Percentiles rank a stretch among this genome's conserved stretches.
phyloP scores from a whole-genome alignment of 2,113 vertebrate genomes.

The Steatornis caripensis region DNA sequence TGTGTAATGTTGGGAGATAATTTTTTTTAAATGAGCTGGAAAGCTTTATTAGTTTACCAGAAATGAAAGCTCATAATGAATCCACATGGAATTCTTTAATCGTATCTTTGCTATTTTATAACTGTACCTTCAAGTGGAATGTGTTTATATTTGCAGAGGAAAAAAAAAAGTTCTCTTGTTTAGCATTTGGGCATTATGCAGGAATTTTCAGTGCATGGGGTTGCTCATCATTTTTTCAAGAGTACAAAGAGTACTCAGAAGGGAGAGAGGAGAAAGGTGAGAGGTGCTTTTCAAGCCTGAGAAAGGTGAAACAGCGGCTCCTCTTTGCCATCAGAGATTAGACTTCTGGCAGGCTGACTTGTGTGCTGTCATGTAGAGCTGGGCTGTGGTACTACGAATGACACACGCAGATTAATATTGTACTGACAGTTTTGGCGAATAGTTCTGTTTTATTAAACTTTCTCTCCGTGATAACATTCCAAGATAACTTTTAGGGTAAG shows the following conservation, averaged over 20 bases:
- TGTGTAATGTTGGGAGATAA: slow-evolving; percentile 63
- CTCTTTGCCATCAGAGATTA: background rate
- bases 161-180: slow-evolving; percentile 28
- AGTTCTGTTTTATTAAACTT: slow-evolving; percentile 58
- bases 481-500: slow-evolving; percentile 32
- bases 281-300: slow-evolving; percentile 33
- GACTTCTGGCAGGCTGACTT: background rate
- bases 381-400: background rate
- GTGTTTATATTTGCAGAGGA: slow-evolving; percentile 58
- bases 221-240: slow-evolving; percentile 48
- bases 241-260: slow-evolving; percentile 49
- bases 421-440: background rate
- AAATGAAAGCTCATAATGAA: slow-evolving; percentile 71
- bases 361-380: background rate
- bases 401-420: slow-evolving; percentile 47
- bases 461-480: slow-evolving; percentile 14
- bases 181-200: slow-evolving; percentile 43
- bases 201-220: slow-evolving; percentile 50
- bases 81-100: slow-evolving; percentile 71
- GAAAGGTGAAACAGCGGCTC: slow-evolving; percentile 5
- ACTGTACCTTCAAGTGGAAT: slow-evolving; percentile 65
- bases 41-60: slow-evolving; percentile 75
- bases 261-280: slow-evolving; percentile 22
- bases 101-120: slow-evolving; percentile 67
- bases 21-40: slow-evolving; percentile 67